phyloP scores from a whole-genome alignment of 2,113 vertebrate species.

The Choloepus hoffmanni region DNA sequence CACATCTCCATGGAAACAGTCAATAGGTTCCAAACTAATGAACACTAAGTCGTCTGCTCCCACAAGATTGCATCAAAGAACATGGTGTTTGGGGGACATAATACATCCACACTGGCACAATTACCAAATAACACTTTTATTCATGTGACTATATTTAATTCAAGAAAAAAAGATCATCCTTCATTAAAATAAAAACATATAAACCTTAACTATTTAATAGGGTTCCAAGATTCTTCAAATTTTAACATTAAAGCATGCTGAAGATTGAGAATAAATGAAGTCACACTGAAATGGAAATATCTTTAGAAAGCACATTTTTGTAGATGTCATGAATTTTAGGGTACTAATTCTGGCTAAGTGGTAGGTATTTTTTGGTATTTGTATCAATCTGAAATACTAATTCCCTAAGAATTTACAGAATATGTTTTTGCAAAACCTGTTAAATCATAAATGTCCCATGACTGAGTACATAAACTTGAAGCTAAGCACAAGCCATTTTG shows the following conservation, averaged over 20 bases:
- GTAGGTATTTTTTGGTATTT: neutral
- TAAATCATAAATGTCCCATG: neutral
- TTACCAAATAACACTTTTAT: neutral
- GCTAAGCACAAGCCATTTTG: neutral
- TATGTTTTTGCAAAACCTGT: neutral
- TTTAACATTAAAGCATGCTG: neutral
- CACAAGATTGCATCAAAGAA: no score
- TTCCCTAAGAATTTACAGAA: neutral
- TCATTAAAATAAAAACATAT: neutral
- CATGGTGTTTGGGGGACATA: no score
- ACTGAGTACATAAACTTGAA: neutral
- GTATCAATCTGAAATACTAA: neutral
- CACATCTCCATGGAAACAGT: no score
- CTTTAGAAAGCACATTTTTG: neutral
- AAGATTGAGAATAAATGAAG: neutral
- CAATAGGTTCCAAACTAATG: no score
- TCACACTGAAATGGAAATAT: neutral
- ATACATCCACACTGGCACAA: neutral
- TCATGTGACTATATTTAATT: neutral
- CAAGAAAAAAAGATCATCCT: neutral
- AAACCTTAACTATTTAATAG: neutral
- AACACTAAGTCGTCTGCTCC: no score
- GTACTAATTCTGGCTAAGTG: neutral
- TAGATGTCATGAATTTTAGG: neutral
- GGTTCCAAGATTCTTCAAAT: neutral